Percentiles rank a stretch among this genome's conserved stretches.
Evolutionary conservation across 2,113 vertebrate species (phyloP).

Genomic region (Oceanodroma tethys): DNA sequence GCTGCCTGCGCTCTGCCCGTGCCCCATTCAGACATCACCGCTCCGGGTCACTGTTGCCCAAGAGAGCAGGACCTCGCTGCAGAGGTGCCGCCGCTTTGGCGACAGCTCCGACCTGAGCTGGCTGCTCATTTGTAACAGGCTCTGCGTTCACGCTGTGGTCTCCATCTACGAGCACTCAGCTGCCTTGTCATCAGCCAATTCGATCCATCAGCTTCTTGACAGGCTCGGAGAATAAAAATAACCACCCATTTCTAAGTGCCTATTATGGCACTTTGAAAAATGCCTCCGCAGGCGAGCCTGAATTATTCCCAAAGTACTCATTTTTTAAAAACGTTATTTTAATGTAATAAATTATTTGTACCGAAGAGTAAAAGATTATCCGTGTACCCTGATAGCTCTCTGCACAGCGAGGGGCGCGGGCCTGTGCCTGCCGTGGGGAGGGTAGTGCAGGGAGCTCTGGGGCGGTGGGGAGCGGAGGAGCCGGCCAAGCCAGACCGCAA

Average conservation of each 20-base stretch:
- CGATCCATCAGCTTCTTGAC: constrained; percentile 71
- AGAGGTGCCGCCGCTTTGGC: background rate
- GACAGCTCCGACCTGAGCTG: background rate
- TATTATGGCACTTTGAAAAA: constrained; percentile 74
- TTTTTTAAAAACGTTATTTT: constrained; percentile 63
- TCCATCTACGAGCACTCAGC: constrained; percentile 51
- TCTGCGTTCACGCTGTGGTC: constrained; percentile 16
- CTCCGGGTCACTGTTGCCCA: accelerated
- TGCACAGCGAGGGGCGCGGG: background rate
- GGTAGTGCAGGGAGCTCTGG: background rate
- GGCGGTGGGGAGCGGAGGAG: background rate
- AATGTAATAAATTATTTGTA: constrained; percentile 69
- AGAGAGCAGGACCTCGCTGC: background rate
- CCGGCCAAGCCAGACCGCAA: background rate
- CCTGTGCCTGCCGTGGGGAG: background rate
- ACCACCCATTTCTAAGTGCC: constrained; percentile 70
- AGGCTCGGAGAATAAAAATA: constrained; percentile 68
- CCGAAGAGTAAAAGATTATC: constrained; percentile 64
- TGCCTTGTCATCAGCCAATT: constrained; percentile 70
- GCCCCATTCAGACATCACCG: accelerated
- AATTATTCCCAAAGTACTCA: constrained; percentile 67
- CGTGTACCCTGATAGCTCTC: constrained; percentile 26
- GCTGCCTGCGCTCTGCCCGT: background rate
- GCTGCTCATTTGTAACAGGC: constrained; percentile 29
- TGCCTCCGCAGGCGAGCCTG: constrained; percentile 62